These are phyloP conservation scores for Epinephelus lanceolatus DNA, from an alignment of 2,113 vertebrate genomes.

Conservation along the genomic window DNA sequence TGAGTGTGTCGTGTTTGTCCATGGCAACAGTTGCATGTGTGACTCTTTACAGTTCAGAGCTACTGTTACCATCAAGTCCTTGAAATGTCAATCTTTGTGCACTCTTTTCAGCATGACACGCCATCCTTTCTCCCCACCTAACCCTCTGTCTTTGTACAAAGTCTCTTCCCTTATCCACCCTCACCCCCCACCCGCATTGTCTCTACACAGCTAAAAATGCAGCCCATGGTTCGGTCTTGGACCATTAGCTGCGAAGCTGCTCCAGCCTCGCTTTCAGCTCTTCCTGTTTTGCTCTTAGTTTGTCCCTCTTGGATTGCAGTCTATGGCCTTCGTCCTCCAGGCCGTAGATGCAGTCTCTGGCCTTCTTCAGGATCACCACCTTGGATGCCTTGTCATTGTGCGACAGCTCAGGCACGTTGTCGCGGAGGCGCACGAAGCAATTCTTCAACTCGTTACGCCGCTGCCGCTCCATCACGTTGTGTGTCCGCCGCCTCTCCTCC, in stretches of 20 bases:
- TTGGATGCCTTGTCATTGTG: slow-evolving; percentile 88
- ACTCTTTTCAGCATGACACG: slow-evolving; percentile 25
- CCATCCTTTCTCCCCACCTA: neutral
- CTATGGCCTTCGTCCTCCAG: slow-evolving; percentile 76
- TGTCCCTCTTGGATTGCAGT: slow-evolving; percentile 69
- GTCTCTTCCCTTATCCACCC: neutral
- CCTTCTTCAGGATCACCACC: slow-evolving; percentile 87
- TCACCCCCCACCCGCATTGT: neutral
- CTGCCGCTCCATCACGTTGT: slow-evolving; percentile 89
- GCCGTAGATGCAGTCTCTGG: slow-evolving; percentile 82
- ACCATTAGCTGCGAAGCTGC: slow-evolving; percentile 68
- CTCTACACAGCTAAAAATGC: neutral
- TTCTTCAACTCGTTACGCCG: slow-evolving; percentile 87
- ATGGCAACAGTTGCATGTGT: neutral
- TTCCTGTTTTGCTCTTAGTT: slow-evolving; percentile 74
- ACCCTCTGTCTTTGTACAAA: slow-evolving; percentile 50
- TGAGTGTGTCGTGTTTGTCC: slow-evolving; percentile 39
- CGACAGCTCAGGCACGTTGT: slow-evolving; percentile 85
- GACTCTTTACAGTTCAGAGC: slow-evolving; percentile 19
- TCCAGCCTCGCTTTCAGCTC: slow-evolving; percentile 76
- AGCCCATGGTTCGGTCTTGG: neutral
- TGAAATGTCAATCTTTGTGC: slow-evolving; percentile 54
- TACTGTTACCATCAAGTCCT: slow-evolving; percentile 10
- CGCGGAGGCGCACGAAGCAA: slow-evolving; percentile 84
- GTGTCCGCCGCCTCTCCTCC: slow-evolving; percentile 84